Base-by-base conservation (phyloP, 2,888 invertebrate genomes). In the Sinelater perroti region DNA sequence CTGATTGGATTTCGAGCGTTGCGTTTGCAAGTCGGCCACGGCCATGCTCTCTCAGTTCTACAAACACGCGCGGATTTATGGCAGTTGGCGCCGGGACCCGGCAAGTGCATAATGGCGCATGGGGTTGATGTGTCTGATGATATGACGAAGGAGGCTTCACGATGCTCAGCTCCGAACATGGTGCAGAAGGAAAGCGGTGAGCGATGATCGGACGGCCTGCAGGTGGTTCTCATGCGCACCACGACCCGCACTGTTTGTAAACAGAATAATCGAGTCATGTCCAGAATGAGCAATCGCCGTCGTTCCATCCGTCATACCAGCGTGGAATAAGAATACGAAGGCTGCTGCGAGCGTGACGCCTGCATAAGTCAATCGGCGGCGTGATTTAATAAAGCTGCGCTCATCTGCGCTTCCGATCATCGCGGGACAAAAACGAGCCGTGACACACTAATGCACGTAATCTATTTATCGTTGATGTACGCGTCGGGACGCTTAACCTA, bases 181-280 rank as follows among this genome's bases (percentile, higher is more conserved):
- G 24, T 49, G 42, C 42, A 52, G 28, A 1, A 30, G 44, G 30
- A 42, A 44, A 44, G 44, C n/a, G 18, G 28, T 3, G 14, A 40
- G 54, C 46, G 54, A 26, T 47, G n/a, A n/a, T n/a, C n/a, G 55
- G 62, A 33, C 28, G 28, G 8, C 10, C 8, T 45, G 46, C 54
- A 55, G 62, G 55, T 61, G 58, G 66, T 72, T 72, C 68, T 71
- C 69, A 76, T 76, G 72, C 75, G 63, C 60, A 65, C 68, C 75
- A 75, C 75, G 72, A 68, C 67, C 67, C 63, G 68, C 70, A 66
- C 70, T 72, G 74, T 75, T 76, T 75, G 76, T 76, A 76, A 76
- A 75, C 75, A 75, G 74, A 72, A 75, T 73, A 75, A 73, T 74
- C 73, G 70, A 73, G 70, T 69, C 74, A 75, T 73, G 76, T 71